Evolutionary conservation across 64 coral and sea anemone species (phyloP).

Genomic region (Orbicella faveolata): DNA sequence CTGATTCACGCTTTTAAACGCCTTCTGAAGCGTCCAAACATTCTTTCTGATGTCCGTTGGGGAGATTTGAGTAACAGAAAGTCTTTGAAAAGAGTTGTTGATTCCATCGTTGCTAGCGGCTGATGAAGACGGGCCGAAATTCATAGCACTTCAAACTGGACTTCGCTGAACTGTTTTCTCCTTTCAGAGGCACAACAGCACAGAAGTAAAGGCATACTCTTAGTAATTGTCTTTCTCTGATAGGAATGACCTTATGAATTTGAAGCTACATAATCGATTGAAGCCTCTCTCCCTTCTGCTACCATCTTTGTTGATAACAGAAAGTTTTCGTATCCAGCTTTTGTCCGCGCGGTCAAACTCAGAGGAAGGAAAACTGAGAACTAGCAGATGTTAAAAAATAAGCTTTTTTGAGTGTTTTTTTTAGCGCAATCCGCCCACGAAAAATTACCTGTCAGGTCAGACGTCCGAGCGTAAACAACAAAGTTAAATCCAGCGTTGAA

Average conservation of each 20-base stretch:
- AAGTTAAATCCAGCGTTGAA: background rate
- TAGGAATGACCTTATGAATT: background rate
- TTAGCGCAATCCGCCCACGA: background rate
- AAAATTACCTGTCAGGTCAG: background rate
- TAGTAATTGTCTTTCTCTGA: background rate
- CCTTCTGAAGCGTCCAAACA: constrained; percentile 45
- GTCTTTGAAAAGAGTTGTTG: constrained; percentile 31
- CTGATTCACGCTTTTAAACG: constrained; percentile 39
- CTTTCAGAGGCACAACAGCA: constrained; percentile 8
- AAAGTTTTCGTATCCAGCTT: constrained; percentile 18
- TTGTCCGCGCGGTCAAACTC: background rate
- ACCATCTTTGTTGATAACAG: constrained; percentile 50
- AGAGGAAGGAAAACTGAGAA: background rate
- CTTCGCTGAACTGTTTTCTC: background rate
- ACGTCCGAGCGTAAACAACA: background rate
- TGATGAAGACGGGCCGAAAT: constrained; percentile 1
- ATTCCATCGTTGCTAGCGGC: constrained; percentile 1
- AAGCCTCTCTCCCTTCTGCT: background rate
- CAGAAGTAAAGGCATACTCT: constrained; percentile 19
- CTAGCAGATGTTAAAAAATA: background rate
- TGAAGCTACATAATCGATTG: background rate
- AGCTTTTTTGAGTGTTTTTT: background rate
- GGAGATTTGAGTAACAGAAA: constrained; percentile 42
- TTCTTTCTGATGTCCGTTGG: constrained; percentile 63
- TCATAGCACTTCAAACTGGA: constrained; percentile 23